A percentile compares a stretch with the other conserved stretches of the same genome.
These are phyloP conservation scores for Agrochola lota DNA, from an alignment of 2,888 invertebrate species.

Conservation along the genomic window DNA sequence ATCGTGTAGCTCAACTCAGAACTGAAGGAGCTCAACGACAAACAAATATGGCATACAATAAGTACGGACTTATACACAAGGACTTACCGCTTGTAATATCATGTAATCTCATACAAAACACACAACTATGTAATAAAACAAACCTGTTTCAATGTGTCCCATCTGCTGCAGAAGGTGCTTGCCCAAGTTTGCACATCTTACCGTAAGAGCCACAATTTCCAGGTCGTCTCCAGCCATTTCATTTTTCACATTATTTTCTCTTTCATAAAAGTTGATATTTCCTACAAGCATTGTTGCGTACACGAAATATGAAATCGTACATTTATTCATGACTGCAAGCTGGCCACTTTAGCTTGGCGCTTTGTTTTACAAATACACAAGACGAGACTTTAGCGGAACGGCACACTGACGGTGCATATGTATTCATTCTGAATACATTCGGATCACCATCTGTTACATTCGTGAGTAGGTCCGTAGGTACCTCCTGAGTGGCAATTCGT, in stretches of 20 bases:
- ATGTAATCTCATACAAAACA: slow-evolving; percentile 23
- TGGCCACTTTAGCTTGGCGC: slow-evolving; percentile 70
- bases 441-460: slow-evolving; percentile 62
- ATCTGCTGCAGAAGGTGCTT: slow-evolving; percentile 65
- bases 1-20: not conserved
- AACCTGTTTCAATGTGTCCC: slow-evolving; percentile 57
- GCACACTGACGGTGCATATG: slow-evolving; percentile 57
- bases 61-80: not conserved
- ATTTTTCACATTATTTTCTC: slow-evolving; percentile 75
- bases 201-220: slow-evolving; percentile 65
- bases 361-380: slow-evolving; percentile 75
- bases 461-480: slow-evolving; percentile 49
- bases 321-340: slow-evolving; percentile 78
- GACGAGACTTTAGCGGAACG: slow-evolving; percentile 67
- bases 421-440: slow-evolving; percentile 61
- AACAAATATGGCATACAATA: not conserved
- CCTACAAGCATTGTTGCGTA: slow-evolving; percentile 72
- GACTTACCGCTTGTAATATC: slow-evolving; percentile 30
- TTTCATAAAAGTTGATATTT: slow-evolving; percentile 77
- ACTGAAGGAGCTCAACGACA: not conserved
- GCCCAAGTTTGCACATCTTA: slow-evolving; percentile 59
- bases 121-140: slow-evolving; percentile 45
- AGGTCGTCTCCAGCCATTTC: slow-evolving; percentile 75
- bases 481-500: slow-evolving; percentile 58
- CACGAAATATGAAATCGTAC: slow-evolving; percentile 75